A percentile compares a stretch with the other conserved stretches of the same genome.
Conservation (phyloP, 2,113 vertebrate genomes). For the Forbesichthys agassizii region DNA sequence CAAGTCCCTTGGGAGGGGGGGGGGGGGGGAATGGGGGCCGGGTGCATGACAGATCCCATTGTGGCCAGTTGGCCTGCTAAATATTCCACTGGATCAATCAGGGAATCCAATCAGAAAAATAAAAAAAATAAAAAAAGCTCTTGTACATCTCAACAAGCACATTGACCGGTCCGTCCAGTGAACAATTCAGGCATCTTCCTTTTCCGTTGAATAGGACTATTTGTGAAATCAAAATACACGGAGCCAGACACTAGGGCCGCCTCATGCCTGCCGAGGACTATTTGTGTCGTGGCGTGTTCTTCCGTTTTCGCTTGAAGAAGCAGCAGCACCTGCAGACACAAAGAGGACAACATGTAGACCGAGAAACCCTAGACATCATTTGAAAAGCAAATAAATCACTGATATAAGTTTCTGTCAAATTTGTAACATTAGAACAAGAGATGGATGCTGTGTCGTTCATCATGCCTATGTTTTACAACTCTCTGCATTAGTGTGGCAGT, state of each 20-base stretch:
- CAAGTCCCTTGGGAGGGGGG: conserved; percentile 40
- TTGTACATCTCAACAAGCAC: conserved; percentile 55
- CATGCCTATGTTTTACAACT: conserved; percentile 13
- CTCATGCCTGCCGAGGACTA: conserved; percentile 74
- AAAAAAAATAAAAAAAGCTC: conserved; percentile 43
- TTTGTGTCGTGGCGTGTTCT: conserved; percentile 95
- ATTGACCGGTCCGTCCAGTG: conserved; percentile 41
- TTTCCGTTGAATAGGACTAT: conserved; percentile 51
- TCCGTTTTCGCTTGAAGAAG: conserved; percentile 99
- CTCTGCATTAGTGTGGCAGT: background rate
- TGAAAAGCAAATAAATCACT: background rate
- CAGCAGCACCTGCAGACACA: conserved; percentile 94
- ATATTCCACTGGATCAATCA: conserved; percentile 22
- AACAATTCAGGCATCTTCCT: conserved; percentile 39
- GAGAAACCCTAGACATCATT: background rate
- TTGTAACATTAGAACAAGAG: background rate
- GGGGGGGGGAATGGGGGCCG: conserved; percentile 4
- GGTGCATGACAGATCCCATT: conserved; percentile 31
- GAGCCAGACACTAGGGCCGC: conserved; percentile 37
- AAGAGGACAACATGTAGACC: conserved; percentile 41
- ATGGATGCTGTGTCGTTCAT: conserved; percentile 24
- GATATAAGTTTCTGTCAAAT: background rate
- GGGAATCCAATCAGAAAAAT: background rate
- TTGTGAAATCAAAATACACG: conserved; percentile 55
- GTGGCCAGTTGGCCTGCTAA: conserved; percentile 35